These are phyloP conservation scores for Calliphora vicina DNA, from an alignment of 1,140 invertebrate genomes.

Conservation along the genomic window DNA sequence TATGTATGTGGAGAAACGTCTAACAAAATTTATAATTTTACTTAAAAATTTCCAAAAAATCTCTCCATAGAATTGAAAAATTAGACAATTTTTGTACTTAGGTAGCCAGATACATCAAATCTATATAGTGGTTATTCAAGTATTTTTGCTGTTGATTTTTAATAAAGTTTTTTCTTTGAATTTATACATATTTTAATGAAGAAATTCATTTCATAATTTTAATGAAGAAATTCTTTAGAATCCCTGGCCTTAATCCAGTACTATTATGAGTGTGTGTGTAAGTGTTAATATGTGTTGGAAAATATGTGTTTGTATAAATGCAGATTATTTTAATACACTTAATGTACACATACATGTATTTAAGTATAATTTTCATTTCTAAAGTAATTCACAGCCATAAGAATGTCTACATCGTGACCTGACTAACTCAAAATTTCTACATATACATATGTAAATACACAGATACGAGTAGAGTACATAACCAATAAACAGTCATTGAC, in stretches of 20 bases:
- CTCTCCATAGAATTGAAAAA: no score
- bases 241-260: neutral
- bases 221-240: neutral
- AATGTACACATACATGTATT: conserved; percentile 15
- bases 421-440: neutral
- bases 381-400: conserved; percentile 22
- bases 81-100: no score
- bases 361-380: conserved; percentile 30
- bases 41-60: no score
- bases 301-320: neutral
- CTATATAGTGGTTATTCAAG: no score
- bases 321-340: conserved; percentile 13
- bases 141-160: no score
- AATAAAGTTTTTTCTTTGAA: no score
- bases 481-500: conserved; percentile 27
- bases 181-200: no score
- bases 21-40: no score
- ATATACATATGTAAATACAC: neutral
- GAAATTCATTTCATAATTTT: no score
- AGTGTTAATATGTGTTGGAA: neutral
- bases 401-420: conserved; percentile 28
- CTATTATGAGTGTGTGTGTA: neutral
- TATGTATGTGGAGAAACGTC: no score
- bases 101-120: no score
- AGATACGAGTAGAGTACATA: no score